These are phyloP conservation scores for Argynnis bischoffii DNA, from an alignment of 2,888 invertebrate species.

Conservation along the genomic window DNA sequence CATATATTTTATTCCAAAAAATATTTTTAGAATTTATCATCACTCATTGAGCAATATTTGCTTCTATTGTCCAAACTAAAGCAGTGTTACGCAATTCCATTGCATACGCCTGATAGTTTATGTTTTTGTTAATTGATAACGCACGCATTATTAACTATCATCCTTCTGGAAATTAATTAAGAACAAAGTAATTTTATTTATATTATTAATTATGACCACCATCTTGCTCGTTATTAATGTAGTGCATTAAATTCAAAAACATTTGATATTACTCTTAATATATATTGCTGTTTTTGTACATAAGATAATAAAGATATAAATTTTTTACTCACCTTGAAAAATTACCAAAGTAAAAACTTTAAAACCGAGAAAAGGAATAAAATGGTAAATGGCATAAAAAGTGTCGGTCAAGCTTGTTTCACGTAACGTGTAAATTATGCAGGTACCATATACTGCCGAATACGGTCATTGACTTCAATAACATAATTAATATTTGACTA, in stretches of 20 bases:
- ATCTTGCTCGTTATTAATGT: too few species aligned
- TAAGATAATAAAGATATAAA: background rate
- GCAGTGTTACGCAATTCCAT: constrained; percentile 5
- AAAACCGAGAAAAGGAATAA: constrained; percentile 12
- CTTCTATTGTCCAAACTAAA: constrained; percentile 1
- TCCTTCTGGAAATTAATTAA: constrained; percentile 4
- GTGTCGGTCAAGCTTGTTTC: constrained; percentile 19
- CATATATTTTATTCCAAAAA: background rate
- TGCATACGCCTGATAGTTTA: background rate
- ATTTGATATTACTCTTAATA: too few species aligned
- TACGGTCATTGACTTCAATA: constrained; percentile 40
- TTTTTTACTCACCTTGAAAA: constrained; percentile 6
- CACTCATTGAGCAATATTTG: constrained; percentile 13
- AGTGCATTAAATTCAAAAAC: too few species aligned
- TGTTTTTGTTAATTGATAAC: constrained; percentile 23
- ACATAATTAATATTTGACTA: constrained; percentile 26
- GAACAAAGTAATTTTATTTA: background rate
- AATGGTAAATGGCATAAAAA: constrained; percentile 7
- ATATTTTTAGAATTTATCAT: constrained; percentile 3
- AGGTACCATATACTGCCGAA: constrained; percentile 33
- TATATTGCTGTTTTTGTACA: too few species aligned
- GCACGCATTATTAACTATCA: constrained; percentile 23
- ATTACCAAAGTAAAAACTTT: constrained; percentile 4
- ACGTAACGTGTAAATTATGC: constrained; percentile 29
- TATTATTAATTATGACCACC: background rate